Percentiles rank a stretch among this genome's conserved stretches.
These are phyloP conservation scores for Pempheris klunzingeri DNA, from an alignment of 2,797 vertebrate genomes.

Conservation along the genomic window DNA sequence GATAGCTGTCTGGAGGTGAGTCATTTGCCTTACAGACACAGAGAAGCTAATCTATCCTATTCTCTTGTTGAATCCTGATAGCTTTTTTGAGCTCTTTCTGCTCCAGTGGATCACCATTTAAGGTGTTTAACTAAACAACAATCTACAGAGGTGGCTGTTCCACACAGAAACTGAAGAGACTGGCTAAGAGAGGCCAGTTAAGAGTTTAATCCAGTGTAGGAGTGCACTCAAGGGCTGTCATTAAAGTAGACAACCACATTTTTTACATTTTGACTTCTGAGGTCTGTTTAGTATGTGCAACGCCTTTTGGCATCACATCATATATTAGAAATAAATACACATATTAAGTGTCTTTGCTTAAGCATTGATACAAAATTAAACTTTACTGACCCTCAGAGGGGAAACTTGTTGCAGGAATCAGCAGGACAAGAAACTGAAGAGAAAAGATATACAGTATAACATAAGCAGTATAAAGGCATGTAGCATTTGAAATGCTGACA, in stretches of 20 bases:
- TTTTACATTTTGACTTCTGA: neutral
- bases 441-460: neutral
- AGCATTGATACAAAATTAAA: neutral
- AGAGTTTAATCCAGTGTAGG: neutral
- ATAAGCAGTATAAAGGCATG: neutral
- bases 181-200: neutral
- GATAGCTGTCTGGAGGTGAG: conserved; percentile 94
- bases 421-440: neutral
- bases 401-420: too few relatives aligned
- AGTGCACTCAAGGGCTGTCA: too few relatives aligned
- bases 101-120: neutral
- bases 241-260: neutral
- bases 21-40: neutral
- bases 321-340: neutral
- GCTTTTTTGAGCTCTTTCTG: neutral
- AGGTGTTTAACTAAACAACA: neutral
- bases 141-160: neutral
- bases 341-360: neutral
- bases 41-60: too few relatives aligned
- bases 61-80: neutral
- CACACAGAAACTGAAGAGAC: neutral
- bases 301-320: neutral
- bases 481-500: neutral
- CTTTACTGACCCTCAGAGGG: neutral
- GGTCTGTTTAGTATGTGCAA: neutral